These are phyloP conservation scores for Limosa lapponica DNA, from an alignment of 2,797 vertebrate species.

Conservation along the genomic window DNA sequence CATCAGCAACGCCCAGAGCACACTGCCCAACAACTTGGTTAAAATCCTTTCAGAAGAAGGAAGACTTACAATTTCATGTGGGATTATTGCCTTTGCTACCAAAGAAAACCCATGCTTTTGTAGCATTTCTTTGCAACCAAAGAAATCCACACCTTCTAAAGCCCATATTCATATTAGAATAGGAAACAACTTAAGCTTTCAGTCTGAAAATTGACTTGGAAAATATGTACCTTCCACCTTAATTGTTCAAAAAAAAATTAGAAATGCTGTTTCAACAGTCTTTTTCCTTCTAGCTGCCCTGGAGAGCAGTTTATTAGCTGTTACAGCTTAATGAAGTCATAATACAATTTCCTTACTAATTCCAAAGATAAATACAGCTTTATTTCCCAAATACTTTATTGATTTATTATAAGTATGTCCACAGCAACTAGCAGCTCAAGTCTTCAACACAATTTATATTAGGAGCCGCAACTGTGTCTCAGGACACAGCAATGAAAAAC, in stretches of 20 bases:
- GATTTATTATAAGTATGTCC: background rate
- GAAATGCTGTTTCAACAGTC: background rate
- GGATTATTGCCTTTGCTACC: background rate
- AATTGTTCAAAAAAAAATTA: no score
- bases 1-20: no score
- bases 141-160: background rate
- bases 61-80: background rate
- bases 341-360: background rate
- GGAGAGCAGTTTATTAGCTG: background rate
- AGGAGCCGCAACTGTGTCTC: background rate
- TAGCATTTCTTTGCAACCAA: background rate
- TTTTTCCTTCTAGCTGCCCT: background rate
- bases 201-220: no score
- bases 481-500: background rate
- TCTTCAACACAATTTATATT: background rate
- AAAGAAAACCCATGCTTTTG: background rate
- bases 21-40: accelerated
- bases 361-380: background rate
- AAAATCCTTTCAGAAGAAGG: background rate
- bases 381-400: background rate
- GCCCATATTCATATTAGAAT: background rate
- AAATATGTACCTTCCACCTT: background rate
- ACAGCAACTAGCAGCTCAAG: background rate
- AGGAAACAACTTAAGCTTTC: background rate
- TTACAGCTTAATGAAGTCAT: background rate